A percentile compares a stretch with the other conserved stretches of the same genome.
phyloP scores from a whole-genome alignment of 53 echinoderm and acorn worm species.

The Echinarachnius parma region DNA sequence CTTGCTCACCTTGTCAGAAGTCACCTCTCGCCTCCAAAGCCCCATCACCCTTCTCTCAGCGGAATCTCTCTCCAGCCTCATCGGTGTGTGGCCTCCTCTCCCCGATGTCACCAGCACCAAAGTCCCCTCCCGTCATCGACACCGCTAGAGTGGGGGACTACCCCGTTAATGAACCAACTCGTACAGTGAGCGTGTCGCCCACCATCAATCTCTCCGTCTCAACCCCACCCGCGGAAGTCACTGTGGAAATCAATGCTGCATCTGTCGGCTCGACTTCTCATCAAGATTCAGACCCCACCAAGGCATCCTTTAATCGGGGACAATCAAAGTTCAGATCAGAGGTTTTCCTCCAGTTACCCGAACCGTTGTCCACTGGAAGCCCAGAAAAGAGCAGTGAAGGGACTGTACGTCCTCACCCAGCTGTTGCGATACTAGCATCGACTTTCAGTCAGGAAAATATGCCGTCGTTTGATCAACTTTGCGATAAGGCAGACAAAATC shows the following conservation, averaged over 20 bases:
- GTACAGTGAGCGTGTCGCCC: conserved; percentile 6
- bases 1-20: conserved; percentile 13
- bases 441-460: conserved; percentile 13
- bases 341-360: conserved; percentile 37
- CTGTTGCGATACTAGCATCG: not conserved
- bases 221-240: conserved; percentile 6
- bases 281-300: not conserved
- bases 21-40: too few species aligned
- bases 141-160: conserved; percentile 16
- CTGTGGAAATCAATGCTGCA: not conserved
- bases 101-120: conserved; percentile 5
- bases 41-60: too few species aligned
- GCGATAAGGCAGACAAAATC: conserved; percentile 66
- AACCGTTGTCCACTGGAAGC: not conserved
- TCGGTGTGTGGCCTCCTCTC: not conserved
- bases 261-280: not conserved
- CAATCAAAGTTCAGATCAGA: conserved; percentile 33
- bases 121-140: conserved; percentile 2
- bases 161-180: not conserved
- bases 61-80: not conserved
- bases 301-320: not conserved
- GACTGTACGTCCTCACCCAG: conserved; percentile 2
- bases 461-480: conserved; percentile 82
- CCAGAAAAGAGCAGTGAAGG: not conserved
- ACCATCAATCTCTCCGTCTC: conserved; percentile 22